Base-by-base conservation (phyloP, 1,140 invertebrate species). In the Drosophila repleta region DNA sequence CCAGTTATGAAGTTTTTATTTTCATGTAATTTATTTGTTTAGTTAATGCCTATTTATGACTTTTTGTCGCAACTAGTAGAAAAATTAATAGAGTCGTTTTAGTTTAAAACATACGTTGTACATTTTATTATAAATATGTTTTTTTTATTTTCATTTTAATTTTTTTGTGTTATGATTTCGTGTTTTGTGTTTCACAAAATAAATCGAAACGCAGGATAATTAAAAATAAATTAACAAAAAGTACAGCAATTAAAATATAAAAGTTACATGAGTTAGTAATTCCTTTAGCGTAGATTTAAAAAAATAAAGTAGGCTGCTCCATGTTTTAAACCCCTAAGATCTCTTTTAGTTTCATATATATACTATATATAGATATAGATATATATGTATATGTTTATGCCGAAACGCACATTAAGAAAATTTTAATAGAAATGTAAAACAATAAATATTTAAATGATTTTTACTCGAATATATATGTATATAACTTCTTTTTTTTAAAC, bases 171-270 rank as follows among this genome's bases (percentile, higher is more conserved):
- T 69, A 24, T 53, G 56, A 52, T 39, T 64, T 57, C 53, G 53
- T 43, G 7, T 29, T 29, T 29, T 29, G 29, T 29, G 29, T 29
- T 29, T 29, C 29, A 29, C 29, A 29, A 10, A 29, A 29, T 29
- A 64, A 75, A 77, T 77, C 60, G 71, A 85, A 84, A 87, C 62
- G 72, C 69, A 65, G 66, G 45, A 64, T 61, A 56, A 76, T 75
- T 87, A 82, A 79, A 82, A 87, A 88, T 87, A 87, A 87, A 88
- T 87, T 82, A 87, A 87, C 79, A 87, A 76, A 63, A 65, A 71
- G 58, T 72, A 74, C 70, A 74, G 60, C 53, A 62, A 70, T 73
- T 74, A 63, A 80, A 84, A 43, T 17, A 15, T 76, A 69, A 72
- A 76, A 68, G 41, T 56, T 45, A 70, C 18, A 49, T 57, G 18